phyloP scores from a whole-genome alignment of 2,888 invertebrate species.

The Dioctria linearis region DNA sequence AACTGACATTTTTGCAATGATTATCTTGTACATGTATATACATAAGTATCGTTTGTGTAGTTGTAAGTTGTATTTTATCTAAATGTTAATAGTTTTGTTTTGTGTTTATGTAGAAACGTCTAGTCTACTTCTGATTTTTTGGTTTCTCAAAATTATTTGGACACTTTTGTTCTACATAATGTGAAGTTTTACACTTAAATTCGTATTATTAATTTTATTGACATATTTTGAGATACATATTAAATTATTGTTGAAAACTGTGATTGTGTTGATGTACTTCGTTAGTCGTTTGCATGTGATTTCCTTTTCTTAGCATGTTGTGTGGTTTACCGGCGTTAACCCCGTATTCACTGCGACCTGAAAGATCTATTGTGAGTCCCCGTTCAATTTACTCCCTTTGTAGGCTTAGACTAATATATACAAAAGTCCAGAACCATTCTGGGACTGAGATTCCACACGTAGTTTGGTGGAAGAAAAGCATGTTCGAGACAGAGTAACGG shows the following conservation, averaged over 20 bases:
- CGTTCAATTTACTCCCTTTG: too few relatives aligned
- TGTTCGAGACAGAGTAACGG: too few relatives aligned
- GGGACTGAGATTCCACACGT: too few relatives aligned
- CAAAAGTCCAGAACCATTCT: too few relatives aligned
- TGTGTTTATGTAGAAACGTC: conserved; percentile 55
- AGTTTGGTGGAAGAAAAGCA: too few relatives aligned
- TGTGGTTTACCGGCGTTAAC: too few relatives aligned
- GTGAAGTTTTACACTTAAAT: conserved; percentile 24
- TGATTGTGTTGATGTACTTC: background rate
- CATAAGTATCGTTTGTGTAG: conserved; percentile 18
- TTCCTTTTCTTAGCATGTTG: too few relatives aligned
- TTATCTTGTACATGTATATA: conserved; percentile 7
- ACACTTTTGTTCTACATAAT: conserved; percentile 12
- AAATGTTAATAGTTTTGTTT: conserved; percentile 24
- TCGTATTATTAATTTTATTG: conserved; percentile 30
- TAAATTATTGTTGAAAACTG: conserved; percentile 48
- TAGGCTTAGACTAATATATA: too few relatives aligned
- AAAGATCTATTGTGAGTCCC: too few relatives aligned
- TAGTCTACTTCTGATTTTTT: conserved; percentile 55
- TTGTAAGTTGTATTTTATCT: conserved; percentile 18
- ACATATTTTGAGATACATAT: conserved; percentile 9
- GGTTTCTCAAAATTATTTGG: conserved; percentile 47
- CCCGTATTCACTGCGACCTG: too few relatives aligned
- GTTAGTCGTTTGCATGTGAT: too few relatives aligned
- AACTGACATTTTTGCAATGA: background rate